phyloP scores from a whole-genome alignment of 2,797 vertebrate species.

The Sarcoramphus papa region DNA sequence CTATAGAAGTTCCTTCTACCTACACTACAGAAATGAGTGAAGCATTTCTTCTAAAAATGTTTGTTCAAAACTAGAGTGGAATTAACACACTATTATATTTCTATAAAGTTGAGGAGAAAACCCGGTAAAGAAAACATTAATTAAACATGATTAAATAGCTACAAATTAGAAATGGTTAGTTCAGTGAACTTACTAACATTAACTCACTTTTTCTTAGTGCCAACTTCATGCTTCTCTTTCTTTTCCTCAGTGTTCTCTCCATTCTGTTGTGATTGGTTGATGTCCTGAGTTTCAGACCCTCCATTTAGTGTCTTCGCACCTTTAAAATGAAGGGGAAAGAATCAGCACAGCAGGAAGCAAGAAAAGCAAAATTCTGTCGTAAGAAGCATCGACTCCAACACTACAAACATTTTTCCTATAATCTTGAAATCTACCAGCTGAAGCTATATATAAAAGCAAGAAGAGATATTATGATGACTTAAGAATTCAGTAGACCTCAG shows the following conservation, averaged over 20 bases:
- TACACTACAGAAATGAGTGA: background rate
- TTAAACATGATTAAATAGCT: background rate
- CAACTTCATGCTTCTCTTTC: conserved; percentile 70
- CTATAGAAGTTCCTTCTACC: background rate
- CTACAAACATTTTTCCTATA: background rate
- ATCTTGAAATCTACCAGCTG: background rate
- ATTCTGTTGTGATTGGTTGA: conserved; percentile 72
- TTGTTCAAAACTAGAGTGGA: background rate
- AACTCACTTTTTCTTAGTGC: conserved; percentile 69
- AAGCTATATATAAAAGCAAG: background rate
- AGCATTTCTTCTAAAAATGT: background rate
- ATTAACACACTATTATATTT: background rate
- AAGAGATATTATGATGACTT: background rate
- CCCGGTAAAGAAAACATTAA: background rate
- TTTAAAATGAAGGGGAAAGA: conserved; percentile 27
- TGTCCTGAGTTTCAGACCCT: conserved; percentile 75
- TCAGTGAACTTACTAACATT: background rate
- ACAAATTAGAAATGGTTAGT: background rate
- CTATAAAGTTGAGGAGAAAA: background rate
- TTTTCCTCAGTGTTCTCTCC: conserved; percentile 72
- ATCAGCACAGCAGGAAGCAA: background rate
- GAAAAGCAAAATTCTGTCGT: background rate
- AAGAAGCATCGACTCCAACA: background rate
- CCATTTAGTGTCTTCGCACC: conserved; percentile 82
- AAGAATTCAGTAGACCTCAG: background rate